Conservation (phyloP, 2,113 vertebrate genomes). For the Rhipidura dahli region DNA sequence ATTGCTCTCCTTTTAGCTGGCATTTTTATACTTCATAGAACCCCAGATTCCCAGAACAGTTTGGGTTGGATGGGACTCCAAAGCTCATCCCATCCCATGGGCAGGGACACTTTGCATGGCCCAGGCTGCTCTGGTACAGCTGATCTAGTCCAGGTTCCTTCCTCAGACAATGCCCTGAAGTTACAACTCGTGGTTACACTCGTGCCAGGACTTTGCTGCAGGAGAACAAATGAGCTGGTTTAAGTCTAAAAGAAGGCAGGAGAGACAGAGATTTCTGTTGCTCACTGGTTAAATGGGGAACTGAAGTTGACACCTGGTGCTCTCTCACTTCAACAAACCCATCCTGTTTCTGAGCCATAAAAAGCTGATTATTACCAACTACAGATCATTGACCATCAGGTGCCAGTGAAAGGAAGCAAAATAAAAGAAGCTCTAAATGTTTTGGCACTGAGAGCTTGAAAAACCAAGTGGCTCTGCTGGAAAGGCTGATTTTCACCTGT, state of each 20-base stretch:
- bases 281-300: not conserved
- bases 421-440: not conserved
- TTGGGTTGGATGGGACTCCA: not conserved
- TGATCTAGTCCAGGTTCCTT: not conserved
- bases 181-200: not conserved
- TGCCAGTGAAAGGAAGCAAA: not conserved
- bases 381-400: not conserved
- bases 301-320: constrained; percentile 6
- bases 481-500: not conserved
- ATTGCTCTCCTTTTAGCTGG: not conserved
- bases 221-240: not conserved
- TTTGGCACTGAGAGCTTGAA: not conserved
- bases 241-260: not conserved
- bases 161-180: not conserved
- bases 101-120: not conserved
- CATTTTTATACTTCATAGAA: not conserved
- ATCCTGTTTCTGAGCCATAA: not conserved
- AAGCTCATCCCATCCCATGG: not conserved
- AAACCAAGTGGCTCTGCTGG: not conserved
- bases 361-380: not conserved
- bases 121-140: not conserved
- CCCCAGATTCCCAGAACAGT: not conserved
- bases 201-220: not conserved
- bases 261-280: not conserved
- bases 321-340: not conserved